These are phyloP conservation scores for Hippocampus zosterae DNA, from an alignment of 2,113 vertebrate genomes.

Conservation along the genomic window DNA sequence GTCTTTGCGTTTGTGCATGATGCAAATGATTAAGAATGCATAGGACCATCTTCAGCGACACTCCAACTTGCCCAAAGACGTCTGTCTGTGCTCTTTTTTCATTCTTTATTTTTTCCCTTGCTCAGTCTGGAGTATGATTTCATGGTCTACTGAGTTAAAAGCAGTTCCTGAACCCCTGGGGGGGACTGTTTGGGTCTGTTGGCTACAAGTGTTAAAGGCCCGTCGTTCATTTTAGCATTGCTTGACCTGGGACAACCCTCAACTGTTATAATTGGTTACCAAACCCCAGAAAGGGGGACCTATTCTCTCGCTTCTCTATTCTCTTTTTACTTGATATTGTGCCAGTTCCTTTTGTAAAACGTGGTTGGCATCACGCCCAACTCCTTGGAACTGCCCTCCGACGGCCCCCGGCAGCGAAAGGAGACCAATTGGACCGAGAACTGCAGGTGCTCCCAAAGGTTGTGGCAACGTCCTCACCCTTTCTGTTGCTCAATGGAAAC, in stretches of 20 bases:
- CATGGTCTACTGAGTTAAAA: constrained; percentile 63
- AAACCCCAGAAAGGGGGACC: constrained; percentile 38
- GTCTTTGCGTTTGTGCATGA: constrained; percentile 2
- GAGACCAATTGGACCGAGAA: constrained; percentile 39
- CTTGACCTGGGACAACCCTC: constrained; percentile 60
- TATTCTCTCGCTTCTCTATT: constrained; percentile 34
- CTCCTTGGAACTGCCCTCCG: constrained; percentile 46
- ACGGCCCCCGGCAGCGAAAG: constrained; percentile 43
- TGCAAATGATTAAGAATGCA: constrained; percentile 20
- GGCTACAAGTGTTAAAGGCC: constrained; percentile 40
- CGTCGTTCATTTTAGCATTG: constrained; percentile 50
- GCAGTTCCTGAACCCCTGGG: constrained; percentile 36
- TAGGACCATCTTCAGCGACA: constrained; percentile 19
- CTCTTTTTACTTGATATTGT: constrained; percentile 41
- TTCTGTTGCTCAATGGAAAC: constrained; percentile 45
- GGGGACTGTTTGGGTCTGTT: constrained; percentile 53
- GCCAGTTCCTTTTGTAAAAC: constrained; percentile 52
- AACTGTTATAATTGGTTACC: constrained; percentile 50
- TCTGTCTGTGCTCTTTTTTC: constrained; percentile 17
- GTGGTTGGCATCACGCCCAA: constrained; percentile 31
- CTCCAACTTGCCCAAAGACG: constrained; percentile 16
- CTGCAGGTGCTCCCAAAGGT: constrained; percentile 57
- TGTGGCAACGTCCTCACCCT: constrained; percentile 43
- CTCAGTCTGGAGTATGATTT: constrained; percentile 50
- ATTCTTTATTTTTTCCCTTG: neutral